A percentile compares a stretch with the other conserved stretches of the same genome.
Evolutionary conservation across 2,888 invertebrate genomes (phyloP).

Genomic region (Thumatha senex): DNA sequence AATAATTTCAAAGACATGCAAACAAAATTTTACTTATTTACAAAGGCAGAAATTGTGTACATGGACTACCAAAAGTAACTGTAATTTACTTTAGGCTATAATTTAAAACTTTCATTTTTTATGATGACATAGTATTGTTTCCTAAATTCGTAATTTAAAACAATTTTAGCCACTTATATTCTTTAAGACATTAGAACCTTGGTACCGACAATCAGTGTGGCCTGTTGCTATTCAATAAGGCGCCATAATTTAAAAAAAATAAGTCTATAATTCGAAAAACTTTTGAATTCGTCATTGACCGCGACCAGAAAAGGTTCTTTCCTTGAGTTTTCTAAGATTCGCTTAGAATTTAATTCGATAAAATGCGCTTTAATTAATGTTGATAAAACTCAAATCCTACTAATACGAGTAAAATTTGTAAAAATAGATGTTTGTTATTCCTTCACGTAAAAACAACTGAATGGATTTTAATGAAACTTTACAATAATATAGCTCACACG

Average conservation of each 20-base stretch:
- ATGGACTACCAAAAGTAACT: background rate
- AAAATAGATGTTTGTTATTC: too few relatives aligned
- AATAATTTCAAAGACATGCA: too few relatives aligned
- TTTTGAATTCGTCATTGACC: background rate
- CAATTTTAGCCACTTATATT: constrained; percentile 23
- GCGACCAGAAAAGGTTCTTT: background rate
- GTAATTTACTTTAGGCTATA: background rate
- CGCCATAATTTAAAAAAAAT: constrained; percentile 10
- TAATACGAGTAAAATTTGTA: too few relatives aligned
- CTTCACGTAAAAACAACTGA: too few relatives aligned
- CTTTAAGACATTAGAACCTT: constrained; percentile 13
- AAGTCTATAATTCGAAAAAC: constrained; percentile 10
- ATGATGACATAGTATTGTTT: constrained; percentile 1
- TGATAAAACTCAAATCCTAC: too few relatives aligned
- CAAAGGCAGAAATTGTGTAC: background rate
- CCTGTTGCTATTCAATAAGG: constrained; percentile 25
- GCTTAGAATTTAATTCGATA: too few relatives aligned
- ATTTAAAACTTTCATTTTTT: constrained; percentile 12
- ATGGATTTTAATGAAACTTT: too few relatives aligned
- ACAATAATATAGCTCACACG: too few relatives aligned
- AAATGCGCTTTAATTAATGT: too few relatives aligned
- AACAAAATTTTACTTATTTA: too few relatives aligned
- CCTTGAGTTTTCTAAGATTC: background rate
- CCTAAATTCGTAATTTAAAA: constrained; percentile 5
- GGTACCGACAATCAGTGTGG: constrained; percentile 16